Conservation (phyloP, 2,113 vertebrate species). For the Muntiacus reevesi region DNA sequence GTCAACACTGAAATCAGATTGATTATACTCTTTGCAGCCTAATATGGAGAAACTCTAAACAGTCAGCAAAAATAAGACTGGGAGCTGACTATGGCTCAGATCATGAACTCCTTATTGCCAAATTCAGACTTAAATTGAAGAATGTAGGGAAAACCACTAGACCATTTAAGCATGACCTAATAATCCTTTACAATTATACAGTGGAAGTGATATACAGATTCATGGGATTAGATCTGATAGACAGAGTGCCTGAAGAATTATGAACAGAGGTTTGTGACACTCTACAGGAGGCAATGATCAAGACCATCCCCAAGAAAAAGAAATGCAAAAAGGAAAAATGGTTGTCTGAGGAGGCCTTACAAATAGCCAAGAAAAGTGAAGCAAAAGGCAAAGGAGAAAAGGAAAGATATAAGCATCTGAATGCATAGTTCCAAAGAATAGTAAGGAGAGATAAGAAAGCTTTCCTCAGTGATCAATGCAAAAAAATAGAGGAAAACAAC, state of each 20-base stretch:
- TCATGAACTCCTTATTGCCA: not conserved
- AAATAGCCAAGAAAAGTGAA: not conserved
- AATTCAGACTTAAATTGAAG: not conserved
- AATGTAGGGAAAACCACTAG: not conserved
- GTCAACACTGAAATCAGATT: not conserved
- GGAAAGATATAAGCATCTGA: not conserved
- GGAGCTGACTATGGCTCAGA: not conserved
- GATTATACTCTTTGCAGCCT: not conserved
- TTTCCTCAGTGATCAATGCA: not conserved
- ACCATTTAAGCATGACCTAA: not conserved
- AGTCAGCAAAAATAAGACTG: not conserved
- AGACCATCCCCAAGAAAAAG: not conserved
- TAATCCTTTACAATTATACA: not conserved
- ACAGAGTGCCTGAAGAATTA: not conserved
- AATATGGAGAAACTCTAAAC: not conserved
- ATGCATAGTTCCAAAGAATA: not conserved
- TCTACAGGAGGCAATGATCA: not conserved
- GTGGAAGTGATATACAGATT: not conserved
- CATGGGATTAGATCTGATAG: not conserved
- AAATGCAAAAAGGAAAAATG: not conserved
- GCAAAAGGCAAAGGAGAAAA: not conserved
- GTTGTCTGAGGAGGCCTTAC: not conserved
- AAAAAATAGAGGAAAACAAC: not conserved
- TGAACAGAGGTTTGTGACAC: not conserved
- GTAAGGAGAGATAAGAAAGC: not conserved